Evolutionary conservation across 2,113 vertebrate species (phyloP).

Genomic region (Urocolius indicus): DNA sequence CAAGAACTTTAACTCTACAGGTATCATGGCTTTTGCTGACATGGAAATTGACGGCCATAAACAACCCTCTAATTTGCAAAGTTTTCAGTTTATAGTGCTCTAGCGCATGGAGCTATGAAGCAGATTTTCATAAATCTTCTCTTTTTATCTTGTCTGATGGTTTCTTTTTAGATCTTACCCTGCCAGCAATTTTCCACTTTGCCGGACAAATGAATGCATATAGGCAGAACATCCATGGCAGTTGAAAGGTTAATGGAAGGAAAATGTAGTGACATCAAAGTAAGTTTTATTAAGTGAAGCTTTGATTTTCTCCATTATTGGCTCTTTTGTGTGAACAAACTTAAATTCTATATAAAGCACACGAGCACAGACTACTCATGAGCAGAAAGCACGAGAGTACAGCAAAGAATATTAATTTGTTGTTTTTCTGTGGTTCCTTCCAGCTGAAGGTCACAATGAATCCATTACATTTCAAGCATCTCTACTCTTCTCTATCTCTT

Average conservation of each 20-base stretch:
- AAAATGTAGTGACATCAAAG: conserved; percentile 50
- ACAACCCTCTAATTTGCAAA: background rate
- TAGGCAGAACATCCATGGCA: background rate
- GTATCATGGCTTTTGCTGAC: background rate
- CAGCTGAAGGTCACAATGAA: conserved; percentile 47
- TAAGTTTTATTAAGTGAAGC: conserved; percentile 38
- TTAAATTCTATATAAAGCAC: conserved; percentile 16
- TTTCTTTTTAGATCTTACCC: conserved; percentile 37
- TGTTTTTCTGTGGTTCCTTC: background rate
- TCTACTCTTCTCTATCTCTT: too few relatives aligned
- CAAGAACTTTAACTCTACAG: background rate
- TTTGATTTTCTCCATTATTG: conserved; percentile 46
- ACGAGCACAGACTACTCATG: background rate
- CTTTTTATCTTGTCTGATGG: background rate
- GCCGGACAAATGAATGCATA: background rate
- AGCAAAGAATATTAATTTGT: conserved; percentile 49
- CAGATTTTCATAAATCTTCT: conserved; percentile 48
- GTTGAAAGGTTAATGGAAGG: conserved; percentile 60
- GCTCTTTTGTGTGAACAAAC: conserved; percentile 38
- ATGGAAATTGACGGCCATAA: background rate
- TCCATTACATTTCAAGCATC: background rate
- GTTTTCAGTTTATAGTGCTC: background rate
- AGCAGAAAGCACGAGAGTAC: background rate
- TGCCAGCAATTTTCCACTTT: conserved; percentile 63
- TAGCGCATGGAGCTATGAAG: background rate